These are phyloP conservation scores for Astreopora myriophthalma DNA, from an alignment of 64 coral and sea anemone genomes.

Conservation along the genomic window DNA sequence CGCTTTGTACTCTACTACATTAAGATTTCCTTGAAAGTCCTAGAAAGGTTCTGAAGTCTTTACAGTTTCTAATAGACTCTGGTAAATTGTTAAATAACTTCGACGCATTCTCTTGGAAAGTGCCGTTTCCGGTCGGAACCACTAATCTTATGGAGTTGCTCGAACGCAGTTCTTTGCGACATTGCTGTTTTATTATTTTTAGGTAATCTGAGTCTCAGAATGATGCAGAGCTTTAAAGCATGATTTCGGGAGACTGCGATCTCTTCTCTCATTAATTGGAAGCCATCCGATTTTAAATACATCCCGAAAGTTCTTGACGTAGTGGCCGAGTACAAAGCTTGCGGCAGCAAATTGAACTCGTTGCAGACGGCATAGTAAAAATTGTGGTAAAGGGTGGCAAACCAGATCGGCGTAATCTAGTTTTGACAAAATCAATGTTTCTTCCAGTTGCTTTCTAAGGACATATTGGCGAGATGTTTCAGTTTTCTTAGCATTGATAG, in stretches of 20 bases:
- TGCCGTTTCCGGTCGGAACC: no score
- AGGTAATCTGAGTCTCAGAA: no score
- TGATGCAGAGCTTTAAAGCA: background rate
- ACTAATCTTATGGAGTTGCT: background rate
- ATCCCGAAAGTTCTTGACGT: conserved; percentile 23
- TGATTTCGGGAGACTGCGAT: background rate
- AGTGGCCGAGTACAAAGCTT: conserved; percentile 55
- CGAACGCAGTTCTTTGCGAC: no score
- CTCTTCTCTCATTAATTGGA: background rate
- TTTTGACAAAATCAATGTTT: conserved; percentile 40
- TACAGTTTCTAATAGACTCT: no score
- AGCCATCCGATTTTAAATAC: conserved; percentile 55
- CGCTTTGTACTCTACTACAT: no score
- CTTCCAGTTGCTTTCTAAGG: conserved; percentile 20
- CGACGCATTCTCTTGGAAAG: no score
- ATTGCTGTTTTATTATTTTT: no score
- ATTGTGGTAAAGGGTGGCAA: conserved; percentile 35
- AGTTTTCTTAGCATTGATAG: conserved; percentile 14
- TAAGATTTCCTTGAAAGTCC: no score
- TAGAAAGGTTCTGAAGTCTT: no score
- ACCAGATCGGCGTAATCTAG: conserved; percentile 37
- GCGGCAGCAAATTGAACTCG: conserved; percentile 44
- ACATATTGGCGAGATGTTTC: conserved; percentile 46
- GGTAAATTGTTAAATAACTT: no score
- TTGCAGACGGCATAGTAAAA: conserved; percentile 15